These are phyloP conservation scores for Melanerpes aurifrons DNA, from an alignment of 2,113 vertebrate species.

Conservation along the genomic window DNA sequence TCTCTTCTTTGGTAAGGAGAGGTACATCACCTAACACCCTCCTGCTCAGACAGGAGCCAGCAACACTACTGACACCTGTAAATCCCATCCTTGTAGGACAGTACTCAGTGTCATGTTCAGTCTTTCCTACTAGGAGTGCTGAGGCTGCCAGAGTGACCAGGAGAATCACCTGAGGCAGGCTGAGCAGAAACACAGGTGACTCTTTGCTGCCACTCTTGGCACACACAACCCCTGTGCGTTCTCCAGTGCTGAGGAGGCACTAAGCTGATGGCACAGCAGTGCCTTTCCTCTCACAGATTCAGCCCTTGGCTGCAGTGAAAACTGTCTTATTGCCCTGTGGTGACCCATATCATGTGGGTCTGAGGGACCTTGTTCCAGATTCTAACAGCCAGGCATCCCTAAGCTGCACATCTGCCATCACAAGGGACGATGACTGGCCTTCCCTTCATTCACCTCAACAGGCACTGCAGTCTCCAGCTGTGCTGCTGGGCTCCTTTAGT, in stretches of 20 bases:
- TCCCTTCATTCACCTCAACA: neutral
- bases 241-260: neutral
- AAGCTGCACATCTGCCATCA: neutral
- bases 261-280: neutral
- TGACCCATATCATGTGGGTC: rapidly evolving
- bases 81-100: neutral
- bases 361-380: neutral
- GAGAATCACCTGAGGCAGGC: neutral
- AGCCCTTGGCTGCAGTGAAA: neutral
- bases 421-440: neutral
- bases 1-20: neutral
- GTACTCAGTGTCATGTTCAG: neutral
- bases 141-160: neutral
- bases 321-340: neutral
- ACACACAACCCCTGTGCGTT: neutral
- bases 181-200: neutral
- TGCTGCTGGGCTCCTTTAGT: neutral
- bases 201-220: neutral
- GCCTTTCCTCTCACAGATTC: neutral
- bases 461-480: neutral
- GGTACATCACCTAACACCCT: neutral
- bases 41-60: neutral
- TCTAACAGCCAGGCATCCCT: neutral
- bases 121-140: neutral
- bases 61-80: neutral